A percentile compares a stretch with the other conserved stretches of the same genome.
Evolutionary conservation across 2,888 invertebrate species (phyloP).

Genomic region (Ichneumoninae sp.): DNA sequence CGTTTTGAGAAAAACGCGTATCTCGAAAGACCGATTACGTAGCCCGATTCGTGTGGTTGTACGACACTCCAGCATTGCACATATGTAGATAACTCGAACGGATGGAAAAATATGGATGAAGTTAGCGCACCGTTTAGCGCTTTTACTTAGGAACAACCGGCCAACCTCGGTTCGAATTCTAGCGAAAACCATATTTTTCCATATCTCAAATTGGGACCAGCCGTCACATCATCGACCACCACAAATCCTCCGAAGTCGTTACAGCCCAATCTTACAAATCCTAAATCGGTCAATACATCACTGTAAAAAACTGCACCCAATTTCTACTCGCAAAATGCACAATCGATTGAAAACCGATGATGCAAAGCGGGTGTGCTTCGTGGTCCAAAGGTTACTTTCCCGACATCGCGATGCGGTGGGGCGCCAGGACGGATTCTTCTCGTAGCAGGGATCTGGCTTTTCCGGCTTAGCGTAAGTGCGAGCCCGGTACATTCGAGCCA

Average conservation of each 20-base stretch:
- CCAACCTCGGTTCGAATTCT: too few relatives aligned
- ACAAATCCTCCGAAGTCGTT: too few relatives aligned
- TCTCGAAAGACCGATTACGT: too few relatives aligned
- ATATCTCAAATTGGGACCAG: too few relatives aligned
- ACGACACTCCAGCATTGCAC: neutral
- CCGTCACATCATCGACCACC: too few relatives aligned
- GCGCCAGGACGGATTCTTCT: conserved; percentile 15
- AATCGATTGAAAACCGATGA: neutral
- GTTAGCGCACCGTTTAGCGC: too few relatives aligned
- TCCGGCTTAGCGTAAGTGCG: conserved; percentile 71
- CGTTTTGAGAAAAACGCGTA: too few relatives aligned
- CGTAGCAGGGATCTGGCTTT: conserved; percentile 65
- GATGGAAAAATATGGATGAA: too few relatives aligned
- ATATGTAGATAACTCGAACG: neutral
- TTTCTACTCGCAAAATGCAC: neutral
- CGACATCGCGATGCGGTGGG: neutral
- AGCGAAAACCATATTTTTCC: too few relatives aligned
- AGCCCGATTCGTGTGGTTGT: too few relatives aligned
- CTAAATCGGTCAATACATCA: neutral
- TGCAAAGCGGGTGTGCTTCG: neutral
- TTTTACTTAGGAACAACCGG: too few relatives aligned
- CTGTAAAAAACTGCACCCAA: neutral
- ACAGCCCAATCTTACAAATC: too few relatives aligned
- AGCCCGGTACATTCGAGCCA: conserved; percentile 57
- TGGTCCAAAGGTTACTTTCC: neutral